These are phyloP conservation scores for Magallana ariakensis DNA, from an alignment of 1,140 invertebrate species.

Conservation along the genomic window DNA sequence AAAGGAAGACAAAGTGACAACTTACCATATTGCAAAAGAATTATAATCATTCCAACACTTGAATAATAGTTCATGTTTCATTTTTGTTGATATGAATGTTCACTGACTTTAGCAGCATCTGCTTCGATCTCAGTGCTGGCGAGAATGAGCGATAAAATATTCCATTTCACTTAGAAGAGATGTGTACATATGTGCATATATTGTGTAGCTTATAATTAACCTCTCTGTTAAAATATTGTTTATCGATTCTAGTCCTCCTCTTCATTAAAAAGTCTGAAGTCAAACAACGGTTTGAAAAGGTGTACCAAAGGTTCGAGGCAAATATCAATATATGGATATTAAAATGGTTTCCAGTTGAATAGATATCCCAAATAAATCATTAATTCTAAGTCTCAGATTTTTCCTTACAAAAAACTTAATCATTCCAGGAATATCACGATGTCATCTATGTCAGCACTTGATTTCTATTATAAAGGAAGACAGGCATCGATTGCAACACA, in stretches of 20 bases:
- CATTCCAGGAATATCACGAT: neutral
- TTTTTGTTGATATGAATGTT: constrained; percentile 1
- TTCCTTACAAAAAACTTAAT: neutral
- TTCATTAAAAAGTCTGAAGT: constrained; percentile 21
- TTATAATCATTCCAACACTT: neutral
- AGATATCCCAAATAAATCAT: constrained; percentile 13
- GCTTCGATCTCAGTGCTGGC: neutral
- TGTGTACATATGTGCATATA: neutral
- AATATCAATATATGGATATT: neutral
- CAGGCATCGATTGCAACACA: neutral
- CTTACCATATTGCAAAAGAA: constrained; percentile 4
- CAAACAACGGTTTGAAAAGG: constrained; percentile 19
- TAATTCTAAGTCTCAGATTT: neutral
- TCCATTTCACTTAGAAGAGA: neutral
- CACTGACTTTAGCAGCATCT: neutral
- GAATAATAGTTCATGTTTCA: constrained; percentile 28
- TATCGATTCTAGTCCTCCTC: constrained; percentile 2
- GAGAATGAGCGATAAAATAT: neutral
- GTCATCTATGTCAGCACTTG: neutral
- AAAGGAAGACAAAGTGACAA: neutral
- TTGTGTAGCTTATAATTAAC: neutral
- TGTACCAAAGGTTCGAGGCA: neutral
- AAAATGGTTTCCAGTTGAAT: constrained; percentile 16
- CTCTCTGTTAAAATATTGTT: constrained; percentile 9
- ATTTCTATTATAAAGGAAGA: neutral